phyloP scores from a whole-genome alignment of 2,113 vertebrate species.

The Brachypodius melanocephalos region DNA sequence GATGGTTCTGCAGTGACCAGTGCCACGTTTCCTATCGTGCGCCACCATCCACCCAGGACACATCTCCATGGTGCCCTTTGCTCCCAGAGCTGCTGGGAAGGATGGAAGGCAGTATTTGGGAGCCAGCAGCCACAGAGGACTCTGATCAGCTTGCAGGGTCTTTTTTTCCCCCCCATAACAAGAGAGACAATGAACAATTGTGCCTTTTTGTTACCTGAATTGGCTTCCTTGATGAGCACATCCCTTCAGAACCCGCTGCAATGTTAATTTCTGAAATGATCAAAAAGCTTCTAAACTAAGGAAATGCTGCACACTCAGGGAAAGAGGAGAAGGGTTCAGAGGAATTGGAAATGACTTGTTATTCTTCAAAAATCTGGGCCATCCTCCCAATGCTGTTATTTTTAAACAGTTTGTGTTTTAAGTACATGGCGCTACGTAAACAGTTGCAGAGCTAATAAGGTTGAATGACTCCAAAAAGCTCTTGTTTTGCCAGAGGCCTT shows the following conservation, averaged over 20 bases:
- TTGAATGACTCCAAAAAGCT: background rate
- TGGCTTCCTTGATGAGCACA: conserved; percentile 37
- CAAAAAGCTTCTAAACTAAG: conserved; percentile 63
- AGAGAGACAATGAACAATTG: background rate
- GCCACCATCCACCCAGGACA: background rate
- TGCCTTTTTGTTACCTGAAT: conserved; percentile 49
- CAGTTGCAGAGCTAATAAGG: background rate
- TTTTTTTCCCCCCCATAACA: fast-evolving
- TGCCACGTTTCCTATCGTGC: fast-evolving
- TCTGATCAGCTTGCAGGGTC: background rate
- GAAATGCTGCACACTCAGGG: conserved; percentile 32
- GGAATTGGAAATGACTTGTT: conserved; percentile 42
- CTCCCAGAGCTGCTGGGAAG: background rate
- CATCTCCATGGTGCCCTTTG: background rate
- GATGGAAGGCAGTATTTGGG: background rate
- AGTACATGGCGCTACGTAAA: background rate
- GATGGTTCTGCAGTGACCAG: background rate
- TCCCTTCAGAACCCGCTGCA: conserved; percentile 1
- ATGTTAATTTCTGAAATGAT: conserved; percentile 60
- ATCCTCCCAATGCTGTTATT: conserved; percentile 16
- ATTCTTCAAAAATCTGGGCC: conserved; percentile 46
- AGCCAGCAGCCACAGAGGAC: background rate
- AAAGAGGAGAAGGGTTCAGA: conserved; percentile 35
- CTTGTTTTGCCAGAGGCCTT: background rate
- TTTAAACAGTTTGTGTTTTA: conserved; percentile 19